Conservation (phyloP, 2,113 vertebrate species). For the Ornithorhynchus anatinus region DNA sequence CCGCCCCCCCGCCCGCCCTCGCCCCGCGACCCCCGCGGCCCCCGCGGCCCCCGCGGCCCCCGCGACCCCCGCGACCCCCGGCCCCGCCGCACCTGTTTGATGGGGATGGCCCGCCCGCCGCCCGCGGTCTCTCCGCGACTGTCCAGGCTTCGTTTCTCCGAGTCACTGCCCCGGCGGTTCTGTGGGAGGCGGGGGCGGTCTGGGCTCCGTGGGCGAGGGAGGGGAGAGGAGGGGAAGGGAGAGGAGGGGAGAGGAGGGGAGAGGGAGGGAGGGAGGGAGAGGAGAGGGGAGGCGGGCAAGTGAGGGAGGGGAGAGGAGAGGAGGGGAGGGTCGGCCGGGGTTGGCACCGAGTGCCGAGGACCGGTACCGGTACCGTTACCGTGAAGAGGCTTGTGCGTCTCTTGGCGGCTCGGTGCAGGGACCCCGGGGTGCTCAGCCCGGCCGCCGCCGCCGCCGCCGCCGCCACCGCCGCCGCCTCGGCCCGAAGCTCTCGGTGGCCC, state of each 20-base stretch:
- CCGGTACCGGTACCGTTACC: no score
- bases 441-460: conserved; percentile 64
- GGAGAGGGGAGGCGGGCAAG: background rate
- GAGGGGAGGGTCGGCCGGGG: background rate
- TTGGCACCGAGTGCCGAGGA: no score
- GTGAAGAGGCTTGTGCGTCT: conserved; percentile 93
- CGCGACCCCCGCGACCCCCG: no score
- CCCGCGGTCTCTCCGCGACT: conserved; percentile 79
- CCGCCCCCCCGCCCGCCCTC: background rate
- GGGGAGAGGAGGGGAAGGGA: background rate
- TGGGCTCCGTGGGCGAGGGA: background rate
- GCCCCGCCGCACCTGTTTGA: conserved; percentile 83
- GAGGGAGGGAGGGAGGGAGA: background rate
- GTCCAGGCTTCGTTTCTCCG: conserved; percentile 85
- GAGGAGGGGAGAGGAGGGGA: background rate
- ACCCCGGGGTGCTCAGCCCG: conserved; percentile 75
- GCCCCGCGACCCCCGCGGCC: no score
- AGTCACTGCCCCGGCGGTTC: conserved; percentile 91
- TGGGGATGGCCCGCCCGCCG: conserved; percentile 78
- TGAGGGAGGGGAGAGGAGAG: background rate
- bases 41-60: background rate
- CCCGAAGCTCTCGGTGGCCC: conserved; percentile 86
- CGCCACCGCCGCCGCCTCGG: conserved; percentile 63
- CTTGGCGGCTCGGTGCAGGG: conserved; percentile 82
- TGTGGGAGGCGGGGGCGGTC: conserved; percentile 52